phyloP scores from a whole-genome alignment of 1,140 invertebrate species.

The Papilio xuthus region DNA sequence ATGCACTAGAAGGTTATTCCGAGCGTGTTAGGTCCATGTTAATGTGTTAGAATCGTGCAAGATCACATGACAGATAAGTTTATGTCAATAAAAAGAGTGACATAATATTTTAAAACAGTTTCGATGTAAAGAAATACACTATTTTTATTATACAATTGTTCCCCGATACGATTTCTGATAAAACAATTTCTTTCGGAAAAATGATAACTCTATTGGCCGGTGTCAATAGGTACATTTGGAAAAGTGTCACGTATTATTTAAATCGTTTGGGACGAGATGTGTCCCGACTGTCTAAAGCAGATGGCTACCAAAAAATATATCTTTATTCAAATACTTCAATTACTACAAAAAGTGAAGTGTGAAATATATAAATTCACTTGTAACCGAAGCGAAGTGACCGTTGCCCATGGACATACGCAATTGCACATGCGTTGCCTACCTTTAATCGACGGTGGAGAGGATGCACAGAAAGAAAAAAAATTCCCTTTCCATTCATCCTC shows the following conservation, averaged over 20 bases:
- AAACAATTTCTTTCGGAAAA: slow-evolving; percentile 52
- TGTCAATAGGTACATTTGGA: slow-evolving; percentile 75
- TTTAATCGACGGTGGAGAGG: too few relatives aligned
- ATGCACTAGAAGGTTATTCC: neutral
- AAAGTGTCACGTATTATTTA: slow-evolving; percentile 81
- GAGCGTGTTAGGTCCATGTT: neutral
- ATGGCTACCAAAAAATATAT: slow-evolving; percentile 30
- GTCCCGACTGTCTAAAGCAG: slow-evolving; percentile 77
- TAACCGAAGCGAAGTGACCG: too few relatives aligned
- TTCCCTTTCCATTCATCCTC: too few relatives aligned
- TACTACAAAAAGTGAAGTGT: slow-evolving; percentile 3
- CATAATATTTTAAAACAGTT: neutral
- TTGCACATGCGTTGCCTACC: too few relatives aligned
- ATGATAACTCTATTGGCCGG: slow-evolving; percentile 77
- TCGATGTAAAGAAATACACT: neutral
- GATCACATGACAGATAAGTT: neutral
- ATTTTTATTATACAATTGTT: slow-evolving; percentile 23
- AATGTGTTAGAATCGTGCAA: neutral
- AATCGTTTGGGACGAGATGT: slow-evolving; percentile 79
- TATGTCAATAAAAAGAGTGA: neutral
- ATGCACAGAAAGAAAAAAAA: too few relatives aligned
- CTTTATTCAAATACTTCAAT: slow-evolving; percentile 36
- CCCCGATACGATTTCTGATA: slow-evolving; percentile 16
- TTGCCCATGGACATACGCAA: too few relatives aligned
- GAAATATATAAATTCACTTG: neutral